A percentile compares a stretch with the other conserved stretches of the same genome.
These are phyloP conservation scores for Butastur rufipennis DNA, from an alignment of 2,113 vertebrate species.

Conservation along the genomic window DNA sequence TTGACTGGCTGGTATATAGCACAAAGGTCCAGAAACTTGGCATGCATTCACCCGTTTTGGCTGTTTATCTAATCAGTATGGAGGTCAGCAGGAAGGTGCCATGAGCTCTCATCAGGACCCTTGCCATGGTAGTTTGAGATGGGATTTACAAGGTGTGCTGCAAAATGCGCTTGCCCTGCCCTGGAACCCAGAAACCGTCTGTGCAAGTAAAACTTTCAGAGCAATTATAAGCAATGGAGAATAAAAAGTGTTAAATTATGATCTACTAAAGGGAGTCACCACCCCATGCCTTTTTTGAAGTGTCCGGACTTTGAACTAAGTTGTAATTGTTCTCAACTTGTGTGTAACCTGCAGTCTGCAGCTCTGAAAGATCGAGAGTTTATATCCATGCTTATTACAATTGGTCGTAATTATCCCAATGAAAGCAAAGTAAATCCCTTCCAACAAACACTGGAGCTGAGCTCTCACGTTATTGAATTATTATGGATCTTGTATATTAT, in stretches of 20 bases:
- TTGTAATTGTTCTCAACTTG: background rate
- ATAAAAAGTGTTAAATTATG: background rate
- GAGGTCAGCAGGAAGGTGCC: background rate
- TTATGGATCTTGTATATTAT: slow-evolving; percentile 15
- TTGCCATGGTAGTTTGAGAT: background rate
- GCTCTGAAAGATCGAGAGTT: background rate
- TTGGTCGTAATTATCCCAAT: background rate
- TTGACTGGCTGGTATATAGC: background rate
- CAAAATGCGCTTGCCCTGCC: background rate
- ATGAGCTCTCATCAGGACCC: background rate
- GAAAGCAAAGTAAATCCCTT: slow-evolving; percentile 13
- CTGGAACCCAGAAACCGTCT: background rate
- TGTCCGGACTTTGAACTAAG: background rate
- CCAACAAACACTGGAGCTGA: background rate
- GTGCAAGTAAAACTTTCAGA: background rate
- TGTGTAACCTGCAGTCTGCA: background rate
- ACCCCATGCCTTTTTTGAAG: background rate
- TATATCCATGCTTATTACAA: background rate
- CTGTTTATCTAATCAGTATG: background rate
- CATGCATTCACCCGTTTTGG: accelerated
- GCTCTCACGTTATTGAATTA: background rate
- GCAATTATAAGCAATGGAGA: background rate
- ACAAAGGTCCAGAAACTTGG: background rate
- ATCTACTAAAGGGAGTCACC: background rate
- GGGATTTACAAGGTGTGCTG: background rate